Percentiles rank a stretch among this genome's conserved stretches.
phyloP scores from a whole-genome alignment of 2,888 invertebrate species.

The Hecatera dysodea region DNA sequence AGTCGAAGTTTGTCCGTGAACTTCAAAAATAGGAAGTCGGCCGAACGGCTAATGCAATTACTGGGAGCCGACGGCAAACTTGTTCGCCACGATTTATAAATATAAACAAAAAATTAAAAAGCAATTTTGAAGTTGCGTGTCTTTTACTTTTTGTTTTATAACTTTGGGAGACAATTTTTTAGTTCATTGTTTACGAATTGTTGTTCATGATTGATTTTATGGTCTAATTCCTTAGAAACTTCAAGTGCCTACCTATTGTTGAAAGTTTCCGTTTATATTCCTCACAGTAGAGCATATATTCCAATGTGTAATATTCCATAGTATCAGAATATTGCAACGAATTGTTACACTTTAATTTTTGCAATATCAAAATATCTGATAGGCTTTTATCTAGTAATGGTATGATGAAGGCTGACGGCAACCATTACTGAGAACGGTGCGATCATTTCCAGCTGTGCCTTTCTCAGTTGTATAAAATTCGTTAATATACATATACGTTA shows the following conservation, averaged over 20 bases:
- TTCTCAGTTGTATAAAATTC: not conserved
- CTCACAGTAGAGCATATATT: not conserved
- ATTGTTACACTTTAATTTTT: not conserved
- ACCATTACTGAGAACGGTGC: not conserved
- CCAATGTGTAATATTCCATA: not conserved
- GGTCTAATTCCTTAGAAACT: not conserved
- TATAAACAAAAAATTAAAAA: conserved; percentile 70
- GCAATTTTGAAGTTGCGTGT: conserved; percentile 58
- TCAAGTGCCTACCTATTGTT: not conserved
- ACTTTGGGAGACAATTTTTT: conserved; percentile 14
- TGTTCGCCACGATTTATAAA: conserved; percentile 64
- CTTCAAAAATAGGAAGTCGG: conserved; percentile 78
- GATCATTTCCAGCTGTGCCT: not conserved
- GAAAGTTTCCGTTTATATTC: not conserved
- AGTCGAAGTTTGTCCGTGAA: conserved; percentile 75
- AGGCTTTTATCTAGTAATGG: not conserved
- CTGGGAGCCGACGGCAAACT: conserved; percentile 69
- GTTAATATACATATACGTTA: too few species aligned
- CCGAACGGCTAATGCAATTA: conserved; percentile 79
- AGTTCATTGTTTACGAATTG: conserved; percentile 15
- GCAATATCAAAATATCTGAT: not conserved
- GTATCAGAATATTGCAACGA: not conserved
- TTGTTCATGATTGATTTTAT: not conserved
- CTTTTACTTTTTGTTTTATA: conserved; percentile 26
- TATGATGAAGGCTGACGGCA: not conserved